Evolutionary conservation across 35 echinoderm and acorn worm species (phyloP).

Genomic region (Acanthaster planci): DNA sequence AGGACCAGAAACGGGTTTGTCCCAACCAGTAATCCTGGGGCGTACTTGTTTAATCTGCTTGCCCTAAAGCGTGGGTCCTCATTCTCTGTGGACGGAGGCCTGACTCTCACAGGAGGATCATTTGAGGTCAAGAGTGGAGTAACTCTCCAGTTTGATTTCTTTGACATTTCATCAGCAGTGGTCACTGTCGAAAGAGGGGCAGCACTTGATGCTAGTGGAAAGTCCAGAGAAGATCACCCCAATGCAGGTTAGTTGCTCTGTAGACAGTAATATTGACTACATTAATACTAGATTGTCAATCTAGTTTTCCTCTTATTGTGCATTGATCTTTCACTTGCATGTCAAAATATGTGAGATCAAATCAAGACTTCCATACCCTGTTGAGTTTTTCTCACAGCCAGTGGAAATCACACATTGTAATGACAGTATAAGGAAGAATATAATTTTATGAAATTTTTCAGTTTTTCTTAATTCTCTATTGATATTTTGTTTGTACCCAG

Average conservation of each 20-base stretch:
- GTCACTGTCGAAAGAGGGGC: conserved; percentile 73
- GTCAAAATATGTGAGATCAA: too few relatives aligned
- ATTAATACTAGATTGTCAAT: not conserved
- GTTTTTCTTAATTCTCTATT: not conserved
- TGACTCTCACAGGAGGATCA: conserved; percentile 49
- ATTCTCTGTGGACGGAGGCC: conserved; percentile 35
- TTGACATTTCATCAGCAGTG: conserved; percentile 44
- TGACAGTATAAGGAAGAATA: too few relatives aligned
- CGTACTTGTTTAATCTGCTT: conserved; percentile 65
- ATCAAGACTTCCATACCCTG: too few relatives aligned
- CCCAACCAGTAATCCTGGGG: conserved; percentile 29
- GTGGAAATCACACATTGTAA: too few relatives aligned
- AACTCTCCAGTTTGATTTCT: conserved; percentile 52
- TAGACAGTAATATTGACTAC: not conserved
- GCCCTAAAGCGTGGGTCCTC: conserved; percentile 56
- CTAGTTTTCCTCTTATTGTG: too few relatives aligned
- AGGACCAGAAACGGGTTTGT: conserved; percentile 37
- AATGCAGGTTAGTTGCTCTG: conserved; percentile 24
- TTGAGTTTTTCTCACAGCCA: too few relatives aligned
- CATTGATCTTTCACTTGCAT: too few relatives aligned
- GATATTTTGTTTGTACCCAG: not conserved
- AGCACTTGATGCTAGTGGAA: conserved; percentile 58
- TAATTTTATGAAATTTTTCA: not conserved
- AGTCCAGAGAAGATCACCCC: conserved; percentile 38
- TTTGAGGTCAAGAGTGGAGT: conserved; percentile 76